These are phyloP conservation scores for Drosophila ustulata DNA, from an alignment of 2,888 invertebrate species.

Conservation along the genomic window DNA sequence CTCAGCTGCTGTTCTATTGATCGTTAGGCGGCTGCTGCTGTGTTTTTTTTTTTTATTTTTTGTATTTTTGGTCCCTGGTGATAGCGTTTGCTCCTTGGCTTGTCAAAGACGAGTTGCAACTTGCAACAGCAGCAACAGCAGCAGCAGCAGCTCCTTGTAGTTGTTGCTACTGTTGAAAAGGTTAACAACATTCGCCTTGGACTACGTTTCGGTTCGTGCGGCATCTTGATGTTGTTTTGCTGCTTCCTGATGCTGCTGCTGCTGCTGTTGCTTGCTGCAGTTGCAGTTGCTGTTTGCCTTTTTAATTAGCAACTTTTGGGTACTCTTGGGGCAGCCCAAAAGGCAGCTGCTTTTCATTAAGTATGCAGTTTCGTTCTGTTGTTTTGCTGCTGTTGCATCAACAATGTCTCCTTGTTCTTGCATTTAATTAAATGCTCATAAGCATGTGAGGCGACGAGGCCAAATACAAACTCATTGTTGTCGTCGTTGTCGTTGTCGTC, in stretches of 20 bases:
- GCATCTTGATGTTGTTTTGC: slow-evolving; percentile 79
- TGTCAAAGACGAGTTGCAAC: slow-evolving; percentile 66
- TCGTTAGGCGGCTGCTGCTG: slow-evolving; percentile 68
- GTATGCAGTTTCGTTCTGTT: slow-evolving; percentile 66
- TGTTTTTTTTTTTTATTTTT: slow-evolving; percentile 35
- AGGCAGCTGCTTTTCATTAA: slow-evolving; percentile 75
- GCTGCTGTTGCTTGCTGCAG: slow-evolving; percentile 28
- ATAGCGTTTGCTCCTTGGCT: slow-evolving; percentile 79
- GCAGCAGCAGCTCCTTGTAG: slow-evolving; percentile 46
- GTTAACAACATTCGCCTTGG: slow-evolving; percentile 76
- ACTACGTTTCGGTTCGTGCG: slow-evolving; percentile 69
- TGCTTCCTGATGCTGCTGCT: slow-evolving; percentile 65
- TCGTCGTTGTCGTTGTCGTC: slow-evolving; percentile 1
- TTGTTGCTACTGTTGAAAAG: slow-evolving; percentile 68
- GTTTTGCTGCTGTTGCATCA: slow-evolving; percentile 44
- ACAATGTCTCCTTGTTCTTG: slow-evolving; percentile 72
- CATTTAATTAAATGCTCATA: slow-evolving; percentile 82
- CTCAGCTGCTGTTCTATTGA: slow-evolving; percentile 75
- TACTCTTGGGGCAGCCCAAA: slow-evolving; percentile 73
- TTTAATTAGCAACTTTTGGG: slow-evolving; percentile 81
- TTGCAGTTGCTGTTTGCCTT: slow-evolving; percentile 72
- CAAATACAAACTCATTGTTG: slow-evolving; percentile 71
- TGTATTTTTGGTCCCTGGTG: slow-evolving; percentile 70
- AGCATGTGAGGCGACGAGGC: slow-evolving; percentile 69
- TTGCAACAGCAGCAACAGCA: slow-evolving; percentile 20